These are phyloP conservation scores for Morus bassanus DNA, from an alignment of 2,797 vertebrate species.

Conservation along the genomic window DNA sequence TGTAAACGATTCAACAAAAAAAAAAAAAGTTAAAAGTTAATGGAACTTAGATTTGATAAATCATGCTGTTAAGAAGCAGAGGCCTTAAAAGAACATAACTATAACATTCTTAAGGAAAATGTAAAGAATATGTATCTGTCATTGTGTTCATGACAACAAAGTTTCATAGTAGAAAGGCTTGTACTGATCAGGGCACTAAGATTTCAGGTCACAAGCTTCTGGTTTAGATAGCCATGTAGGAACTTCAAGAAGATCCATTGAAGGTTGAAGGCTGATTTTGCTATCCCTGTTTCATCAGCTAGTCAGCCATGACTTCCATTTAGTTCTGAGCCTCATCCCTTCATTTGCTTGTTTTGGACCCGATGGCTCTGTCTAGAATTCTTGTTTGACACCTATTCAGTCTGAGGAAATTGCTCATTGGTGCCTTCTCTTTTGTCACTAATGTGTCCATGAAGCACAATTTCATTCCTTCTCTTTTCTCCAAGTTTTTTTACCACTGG, in stretches of 20 bases:
- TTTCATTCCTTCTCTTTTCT: not conserved
- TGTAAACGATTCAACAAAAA: constrained; percentile 34
- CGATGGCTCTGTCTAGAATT: not conserved
- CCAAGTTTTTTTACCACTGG: not conserved
- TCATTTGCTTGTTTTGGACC: constrained; percentile 24
- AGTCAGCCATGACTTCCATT: not conserved
- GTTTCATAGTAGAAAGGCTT: not conserved
- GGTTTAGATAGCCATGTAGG: not conserved
- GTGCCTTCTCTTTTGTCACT: constrained; percentile 38
- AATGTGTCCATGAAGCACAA: not conserved
- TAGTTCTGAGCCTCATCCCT: not conserved
- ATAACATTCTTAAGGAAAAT: not conserved
- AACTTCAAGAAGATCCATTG: not conserved
- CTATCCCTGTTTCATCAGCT: constrained; percentile 7
- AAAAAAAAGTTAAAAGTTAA: constrained; percentile 53
- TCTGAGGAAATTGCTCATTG: constrained; percentile 44
- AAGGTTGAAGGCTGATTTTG: constrained; percentile 12
- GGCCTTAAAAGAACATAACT: not conserved
- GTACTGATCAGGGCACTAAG: not conserved
- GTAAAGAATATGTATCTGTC: not conserved
- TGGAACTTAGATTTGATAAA: not conserved
- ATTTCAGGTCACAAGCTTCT: not conserved
- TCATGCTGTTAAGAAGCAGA: not conserved
- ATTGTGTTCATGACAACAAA: not conserved
- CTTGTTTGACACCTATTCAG: constrained; percentile 28